These are phyloP conservation scores for Halcyon senegalensis DNA, from an alignment of 2,113 vertebrate species.

Conservation along the genomic window DNA sequence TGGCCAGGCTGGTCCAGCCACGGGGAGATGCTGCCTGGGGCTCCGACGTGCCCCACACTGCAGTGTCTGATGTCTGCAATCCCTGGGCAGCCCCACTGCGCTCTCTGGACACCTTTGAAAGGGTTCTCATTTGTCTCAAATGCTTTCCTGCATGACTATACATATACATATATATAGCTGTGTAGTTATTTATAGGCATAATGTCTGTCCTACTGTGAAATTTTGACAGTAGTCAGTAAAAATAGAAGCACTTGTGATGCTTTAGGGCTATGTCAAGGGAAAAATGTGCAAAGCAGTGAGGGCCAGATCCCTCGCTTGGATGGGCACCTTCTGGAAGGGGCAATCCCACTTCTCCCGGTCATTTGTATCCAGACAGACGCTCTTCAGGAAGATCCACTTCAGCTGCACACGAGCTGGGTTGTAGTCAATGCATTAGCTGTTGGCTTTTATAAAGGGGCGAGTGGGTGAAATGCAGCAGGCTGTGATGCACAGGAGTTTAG, in stretches of 20 bases:
- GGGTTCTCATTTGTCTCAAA: neutral
- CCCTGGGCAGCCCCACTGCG: neutral
- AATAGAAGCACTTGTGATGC: neutral
- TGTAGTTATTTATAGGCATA: neutral
- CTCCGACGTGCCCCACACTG: neutral
- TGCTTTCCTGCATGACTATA: neutral
- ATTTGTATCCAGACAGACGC: neutral
- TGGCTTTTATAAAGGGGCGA: neutral
- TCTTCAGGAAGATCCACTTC: neutral
- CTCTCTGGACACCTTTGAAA: neutral
- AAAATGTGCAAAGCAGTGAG: neutral
- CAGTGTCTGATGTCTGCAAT: fast-evolving
- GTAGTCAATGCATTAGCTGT: fast-evolving
- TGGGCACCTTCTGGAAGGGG: neutral
- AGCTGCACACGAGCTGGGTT: fast-evolving
- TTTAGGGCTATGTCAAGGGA: neutral
- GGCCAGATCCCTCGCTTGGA: neutral
- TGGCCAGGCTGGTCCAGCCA: neutral
- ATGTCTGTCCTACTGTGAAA: neutral
- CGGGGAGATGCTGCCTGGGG: neutral
- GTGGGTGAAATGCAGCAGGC: neutral
- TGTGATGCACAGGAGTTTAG: neutral
- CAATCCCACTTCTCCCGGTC: neutral
- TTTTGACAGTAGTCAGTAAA: neutral
- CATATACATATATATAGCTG: neutral